Conservation (phyloP, 2,113 vertebrate genomes). For the Engystomops pustulosus region DNA sequence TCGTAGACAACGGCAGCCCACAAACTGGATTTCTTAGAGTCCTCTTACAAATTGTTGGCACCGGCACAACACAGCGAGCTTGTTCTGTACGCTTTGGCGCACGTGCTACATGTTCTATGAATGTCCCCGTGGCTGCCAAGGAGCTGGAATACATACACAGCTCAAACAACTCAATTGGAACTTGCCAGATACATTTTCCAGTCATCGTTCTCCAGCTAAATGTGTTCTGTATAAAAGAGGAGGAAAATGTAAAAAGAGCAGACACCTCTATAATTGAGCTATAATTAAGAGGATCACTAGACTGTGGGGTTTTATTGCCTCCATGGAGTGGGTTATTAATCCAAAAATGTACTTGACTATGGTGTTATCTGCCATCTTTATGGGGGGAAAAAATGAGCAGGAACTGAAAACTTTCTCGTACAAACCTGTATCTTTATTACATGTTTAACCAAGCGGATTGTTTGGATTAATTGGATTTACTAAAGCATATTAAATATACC, state of each 20-base stretch:
- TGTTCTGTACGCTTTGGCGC: conserved; percentile 39
- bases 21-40: conserved; percentile 45
- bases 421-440: background rate
- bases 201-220: conserved; percentile 16
- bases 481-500: too few relatives aligned
- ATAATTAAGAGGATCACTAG: background rate
- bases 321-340: background rate
- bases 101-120: conserved; percentile 3
- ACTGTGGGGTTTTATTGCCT: background rate
- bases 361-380: background rate
- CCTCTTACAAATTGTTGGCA: conserved; percentile 41
- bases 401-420: too few relatives aligned
- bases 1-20: conserved; percentile 34
- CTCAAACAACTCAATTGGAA: conserved; percentile 2
- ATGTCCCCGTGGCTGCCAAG: conserved; percentile 47
- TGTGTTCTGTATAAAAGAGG: background rate
- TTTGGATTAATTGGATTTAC: too few relatives aligned
- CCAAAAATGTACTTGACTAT: background rate
- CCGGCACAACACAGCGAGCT: conserved; percentile 5
- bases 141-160: conserved; percentile 19
- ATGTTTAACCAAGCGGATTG: too few relatives aligned
- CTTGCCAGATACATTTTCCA: conserved; percentile 51
- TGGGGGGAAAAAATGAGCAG: too few relatives aligned
- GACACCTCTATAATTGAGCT: conserved; percentile 8
- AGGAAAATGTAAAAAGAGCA: background rate